Evolutionary conservation across 1,140 invertebrate genomes (phyloP).

Genomic region (Diorhabda elongata): DNA sequence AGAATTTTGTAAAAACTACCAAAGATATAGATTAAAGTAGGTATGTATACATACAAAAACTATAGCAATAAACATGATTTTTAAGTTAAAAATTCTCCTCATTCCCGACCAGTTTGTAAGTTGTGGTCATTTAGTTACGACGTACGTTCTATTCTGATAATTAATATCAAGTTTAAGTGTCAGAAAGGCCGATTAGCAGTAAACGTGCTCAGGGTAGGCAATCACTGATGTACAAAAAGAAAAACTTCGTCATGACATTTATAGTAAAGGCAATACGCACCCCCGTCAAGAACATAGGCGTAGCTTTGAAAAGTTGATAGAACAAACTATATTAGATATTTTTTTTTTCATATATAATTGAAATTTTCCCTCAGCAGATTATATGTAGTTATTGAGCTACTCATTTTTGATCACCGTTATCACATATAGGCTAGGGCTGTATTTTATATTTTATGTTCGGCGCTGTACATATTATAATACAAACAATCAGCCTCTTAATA

Average conservation of each 20-base stretch:
- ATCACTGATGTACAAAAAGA: not conserved
- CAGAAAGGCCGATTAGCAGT: not conserved
- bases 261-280: not conserved
- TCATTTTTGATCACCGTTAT: too few species aligned
- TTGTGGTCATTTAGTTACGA: not conserved
- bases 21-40: not conserved
- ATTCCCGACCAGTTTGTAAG: not conserved
- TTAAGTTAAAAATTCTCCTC: not conserved
- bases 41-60: not conserved
- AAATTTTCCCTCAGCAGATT: too few species aligned
- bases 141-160: not conserved
- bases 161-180: slow-evolving; percentile 1
- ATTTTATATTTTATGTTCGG: too few species aligned
- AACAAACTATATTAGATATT: too few species aligned
- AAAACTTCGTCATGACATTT: not conserved
- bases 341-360: too few species aligned
- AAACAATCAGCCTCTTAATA: too few species aligned
- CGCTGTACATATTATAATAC: too few species aligned
- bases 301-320: not conserved
- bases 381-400: too few species aligned
- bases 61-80: not conserved
- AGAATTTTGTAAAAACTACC: not conserved
- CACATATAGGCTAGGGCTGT: too few species aligned
- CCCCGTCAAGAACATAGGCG: slow-evolving; percentile 1
- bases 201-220: not conserved